Evolutionary conservation across 2,888 invertebrate species (phyloP).

Genomic region (Drosophila quinaria): DNA sequence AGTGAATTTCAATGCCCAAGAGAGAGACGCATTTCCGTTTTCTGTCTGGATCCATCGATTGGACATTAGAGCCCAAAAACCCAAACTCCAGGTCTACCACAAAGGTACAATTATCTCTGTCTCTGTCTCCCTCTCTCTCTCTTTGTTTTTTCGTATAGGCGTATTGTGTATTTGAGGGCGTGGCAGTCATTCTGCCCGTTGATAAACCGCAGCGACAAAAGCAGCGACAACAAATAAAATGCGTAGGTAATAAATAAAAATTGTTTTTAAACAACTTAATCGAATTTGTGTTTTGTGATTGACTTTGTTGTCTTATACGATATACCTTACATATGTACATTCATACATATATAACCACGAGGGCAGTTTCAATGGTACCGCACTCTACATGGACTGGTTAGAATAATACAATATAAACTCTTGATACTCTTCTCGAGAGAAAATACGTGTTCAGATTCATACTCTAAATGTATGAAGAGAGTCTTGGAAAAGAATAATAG

Average conservation of each 20-base stretch:
- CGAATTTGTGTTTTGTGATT: slow-evolving; percentile 78
- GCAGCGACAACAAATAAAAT: slow-evolving; percentile 58
- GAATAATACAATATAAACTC: background rate
- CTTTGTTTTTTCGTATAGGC: background rate
- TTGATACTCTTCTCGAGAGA: background rate
- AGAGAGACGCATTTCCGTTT: slow-evolving; percentile 57
- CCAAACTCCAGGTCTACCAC: background rate
- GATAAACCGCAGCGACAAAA: slow-evolving; percentile 62
- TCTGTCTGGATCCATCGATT: slow-evolving; percentile 34
- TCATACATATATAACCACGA: slow-evolving; percentile 14
- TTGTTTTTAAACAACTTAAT: slow-evolving; percentile 80
- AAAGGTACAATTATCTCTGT: slow-evolving; percentile 9
- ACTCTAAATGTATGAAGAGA: background rate
- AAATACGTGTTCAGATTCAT: background rate
- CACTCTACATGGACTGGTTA: background rate
- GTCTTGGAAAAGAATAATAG: background rate
- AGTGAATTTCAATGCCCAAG: slow-evolving; percentile 31
- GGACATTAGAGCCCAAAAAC: slow-evolving; percentile 22
- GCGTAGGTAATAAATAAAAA: slow-evolving; percentile 73
- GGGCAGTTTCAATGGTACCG: background rate
- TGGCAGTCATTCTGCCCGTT: slow-evolving; percentile 27
- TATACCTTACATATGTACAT: background rate
- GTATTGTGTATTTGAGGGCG: slow-evolving; percentile 28
- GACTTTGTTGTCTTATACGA: slow-evolving; percentile 46
- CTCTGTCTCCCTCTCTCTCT: background rate